These are phyloP conservation scores for Boloria selene DNA, from an alignment of 2,888 invertebrate genomes.

Conservation along the genomic window DNA sequence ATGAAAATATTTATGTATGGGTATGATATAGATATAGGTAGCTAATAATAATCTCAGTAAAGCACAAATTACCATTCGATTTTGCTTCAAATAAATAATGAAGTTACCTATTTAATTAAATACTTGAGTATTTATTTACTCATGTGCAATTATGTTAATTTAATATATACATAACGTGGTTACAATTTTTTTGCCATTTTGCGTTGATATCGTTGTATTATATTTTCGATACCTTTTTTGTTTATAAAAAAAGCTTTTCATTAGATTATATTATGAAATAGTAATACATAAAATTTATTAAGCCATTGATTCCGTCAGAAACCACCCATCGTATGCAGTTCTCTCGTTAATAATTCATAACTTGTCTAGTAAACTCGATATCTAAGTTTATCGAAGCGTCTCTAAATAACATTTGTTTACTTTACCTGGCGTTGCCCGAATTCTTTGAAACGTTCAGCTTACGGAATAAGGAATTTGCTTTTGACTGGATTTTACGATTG, in stretches of 20 bases:
- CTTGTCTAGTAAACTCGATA: constrained; percentile 40
- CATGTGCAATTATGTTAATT: too few relatives aligned
- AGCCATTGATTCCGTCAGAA: constrained; percentile 7
- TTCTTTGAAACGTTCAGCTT: constrained; percentile 31
- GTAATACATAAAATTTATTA: background rate
- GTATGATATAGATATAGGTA: too few relatives aligned
- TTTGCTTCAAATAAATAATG: too few relatives aligned
- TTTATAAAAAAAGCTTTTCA: background rate
- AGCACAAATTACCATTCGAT: too few relatives aligned
- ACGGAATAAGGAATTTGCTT: constrained; percentile 30
- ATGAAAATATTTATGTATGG: too few relatives aligned
- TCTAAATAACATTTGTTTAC: constrained; percentile 57
- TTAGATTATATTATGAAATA: background rate
- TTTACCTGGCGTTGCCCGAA: constrained; percentile 27
- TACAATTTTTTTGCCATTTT: too few relatives aligned
- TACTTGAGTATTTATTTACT: too few relatives aligned
- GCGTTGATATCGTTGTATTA: background rate
- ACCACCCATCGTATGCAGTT: constrained; percentile 38
- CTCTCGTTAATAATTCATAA: constrained; percentile 64
- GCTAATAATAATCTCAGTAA: too few relatives aligned
- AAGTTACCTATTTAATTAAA: too few relatives aligned
- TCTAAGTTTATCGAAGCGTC: constrained; percentile 39
- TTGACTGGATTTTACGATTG: constrained; percentile 21
- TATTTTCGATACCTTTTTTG: background rate
- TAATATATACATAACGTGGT: too few relatives aligned